Conservation (phyloP, 30 jellyfish, hydroid and myxozoan genomes). For the Pseudorhiza aurosa region DNA sequence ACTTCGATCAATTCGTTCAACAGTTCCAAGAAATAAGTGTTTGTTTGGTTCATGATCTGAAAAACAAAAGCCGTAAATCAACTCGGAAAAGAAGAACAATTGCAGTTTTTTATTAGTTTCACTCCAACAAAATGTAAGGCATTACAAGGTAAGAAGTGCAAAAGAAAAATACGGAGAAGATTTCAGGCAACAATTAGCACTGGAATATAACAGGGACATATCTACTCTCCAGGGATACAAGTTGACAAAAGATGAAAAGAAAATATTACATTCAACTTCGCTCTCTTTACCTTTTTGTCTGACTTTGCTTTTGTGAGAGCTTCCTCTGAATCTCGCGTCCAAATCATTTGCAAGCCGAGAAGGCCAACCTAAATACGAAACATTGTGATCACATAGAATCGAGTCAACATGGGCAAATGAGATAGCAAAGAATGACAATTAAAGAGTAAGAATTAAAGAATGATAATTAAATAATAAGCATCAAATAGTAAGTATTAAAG, state of each 20-base stretch:
- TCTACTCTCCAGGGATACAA: not conserved
- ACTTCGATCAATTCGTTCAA: conserved; percentile 82
- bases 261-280: too few relatives aligned
- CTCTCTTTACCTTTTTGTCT: conserved; percentile 82
- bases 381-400: not conserved
- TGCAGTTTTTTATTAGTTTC: too few relatives aligned
- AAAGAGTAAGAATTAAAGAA: not conserved
- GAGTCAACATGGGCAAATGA: too few relatives aligned
- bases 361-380: conserved; percentile 75
- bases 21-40: conserved; percentile 72
- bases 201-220: too few relatives aligned
- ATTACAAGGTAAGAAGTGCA: too few relatives aligned
- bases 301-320: conserved; percentile 85
- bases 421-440: not conserved
- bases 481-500: not conserved
- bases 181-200: too few relatives aligned
- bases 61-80: too few relatives aligned
- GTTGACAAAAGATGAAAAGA: not conserved
- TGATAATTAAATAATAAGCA: not conserved
- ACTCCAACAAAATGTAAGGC: too few relatives aligned
- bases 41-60: conserved; percentile 84
- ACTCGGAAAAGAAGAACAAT: too few relatives aligned
- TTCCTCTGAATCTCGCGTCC: conserved; percentile 90
- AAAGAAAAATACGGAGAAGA: too few relatives aligned
- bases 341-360: conserved; percentile 88